Conservation (phyloP, 2,797 vertebrate species). For the Rhinogobio ventralis region DNA sequence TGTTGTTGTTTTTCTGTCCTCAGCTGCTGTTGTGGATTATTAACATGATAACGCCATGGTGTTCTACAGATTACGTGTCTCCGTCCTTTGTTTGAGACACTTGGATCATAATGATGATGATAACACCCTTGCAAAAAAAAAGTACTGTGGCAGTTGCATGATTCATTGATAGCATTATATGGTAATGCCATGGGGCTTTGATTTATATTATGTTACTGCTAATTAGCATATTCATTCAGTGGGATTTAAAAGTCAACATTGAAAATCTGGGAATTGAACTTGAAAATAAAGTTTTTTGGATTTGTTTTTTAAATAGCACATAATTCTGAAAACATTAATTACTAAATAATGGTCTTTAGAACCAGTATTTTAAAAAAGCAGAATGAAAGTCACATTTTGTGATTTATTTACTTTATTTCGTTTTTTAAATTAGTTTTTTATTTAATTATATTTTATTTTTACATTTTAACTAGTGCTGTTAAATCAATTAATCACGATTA, state of each 20-base stretch:
- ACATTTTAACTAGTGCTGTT: background rate
- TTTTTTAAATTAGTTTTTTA: background rate
- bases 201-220: constrained; percentile 13
- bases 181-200: constrained; percentile 10
- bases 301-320: background rate
- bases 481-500: too few relatives aligned
- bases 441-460: background rate
- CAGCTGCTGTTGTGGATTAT: constrained; percentile 59
- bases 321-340: background rate
- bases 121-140: constrained; percentile 15
- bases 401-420: background rate
- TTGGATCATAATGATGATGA: constrained; percentile 27
- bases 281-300: background rate
- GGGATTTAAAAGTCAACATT: constrained; percentile 8
- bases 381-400: background rate
- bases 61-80: constrained; percentile 46
- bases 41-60: constrained; percentile 50
- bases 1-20: constrained; percentile 60
- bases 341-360: background rate
- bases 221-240: constrained; percentile 8
- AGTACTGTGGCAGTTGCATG: constrained; percentile 11
- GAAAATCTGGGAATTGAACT: background rate
- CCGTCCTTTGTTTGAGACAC: constrained; percentile 40
- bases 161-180: constrained; percentile 17
- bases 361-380: background rate